Evolutionary conservation across 2,113 vertebrate species (phyloP), one percentile per base, ranked within the genome.

Genomic region (Struthio camelus): DNA sequence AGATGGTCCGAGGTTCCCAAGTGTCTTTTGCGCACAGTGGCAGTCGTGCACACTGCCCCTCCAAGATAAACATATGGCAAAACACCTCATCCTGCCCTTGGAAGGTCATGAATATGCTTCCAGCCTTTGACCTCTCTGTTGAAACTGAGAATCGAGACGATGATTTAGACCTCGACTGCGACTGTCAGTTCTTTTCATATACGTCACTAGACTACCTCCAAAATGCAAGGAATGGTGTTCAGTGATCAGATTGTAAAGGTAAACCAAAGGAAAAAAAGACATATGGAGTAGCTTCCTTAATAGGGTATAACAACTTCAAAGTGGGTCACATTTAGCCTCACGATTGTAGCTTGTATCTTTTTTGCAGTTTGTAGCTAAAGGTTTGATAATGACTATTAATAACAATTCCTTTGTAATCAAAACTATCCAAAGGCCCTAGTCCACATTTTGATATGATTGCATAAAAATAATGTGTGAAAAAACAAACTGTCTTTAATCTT

Each of bases 221-320:
- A 76, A 78, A 66, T 53, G 24, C 36, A 70, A 70, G 38, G 81
- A 87, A 65, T 38, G 44, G 3, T 65, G 36, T 58, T 89, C 36
- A 44, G 58, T 80, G 79, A 91, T 30, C 23, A 80, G 65, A n/a
- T 34, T 93, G 42, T 32, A 81, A 92, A 79, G 9, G 15, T 23
- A 66, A 70, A 61, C 11, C 36, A 27, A 51, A 0, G 2, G 28
- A 17, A 72, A 86, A 87, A 93, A 94, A 73, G 36, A 61, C 34
- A 30, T 79, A 40, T 0, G 1, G 5, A 79, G 25, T 72, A 38
- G 65, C 2, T 0, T 58, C 54, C 5, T 2, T 50, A 54, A 54
- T 6, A 53, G 48, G 34, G 14, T 77, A 61, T 48, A 77, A 77
- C 53, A 77, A 70, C 36, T 76, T 80, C 38, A 51, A 85, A 80